Conservation (phyloP, 1,140 invertebrate species). For the Armadillidium nasatum region DNA sequence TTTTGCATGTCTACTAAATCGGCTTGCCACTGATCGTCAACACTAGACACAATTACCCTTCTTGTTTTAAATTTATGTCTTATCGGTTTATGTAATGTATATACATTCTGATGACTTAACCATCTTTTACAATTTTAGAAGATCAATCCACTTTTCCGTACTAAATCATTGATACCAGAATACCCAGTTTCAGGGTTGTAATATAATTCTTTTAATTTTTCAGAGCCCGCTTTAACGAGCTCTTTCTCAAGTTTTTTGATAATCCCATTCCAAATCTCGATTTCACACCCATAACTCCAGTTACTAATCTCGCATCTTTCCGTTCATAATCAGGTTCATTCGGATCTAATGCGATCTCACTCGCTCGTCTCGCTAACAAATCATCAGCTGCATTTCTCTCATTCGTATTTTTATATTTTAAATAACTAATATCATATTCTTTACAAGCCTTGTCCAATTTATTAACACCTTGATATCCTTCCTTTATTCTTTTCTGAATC, state of each 20-base stretch:
- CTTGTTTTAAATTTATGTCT: too few species aligned
- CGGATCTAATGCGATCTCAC: conserved; percentile 4
- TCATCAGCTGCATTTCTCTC: conserved; percentile 10
- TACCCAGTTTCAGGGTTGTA: too few species aligned
- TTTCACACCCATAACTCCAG: not conserved
- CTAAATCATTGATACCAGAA: too few species aligned
- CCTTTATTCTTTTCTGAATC: not conserved
- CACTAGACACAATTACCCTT: too few species aligned
- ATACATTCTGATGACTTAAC: too few species aligned
- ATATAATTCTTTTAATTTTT: too few species aligned
- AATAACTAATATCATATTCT: not conserved
- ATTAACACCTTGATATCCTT: conserved; percentile 20
- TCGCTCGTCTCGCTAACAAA: not conserved
- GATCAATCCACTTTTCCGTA: too few species aligned
- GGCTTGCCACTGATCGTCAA: conserved; percentile 48
- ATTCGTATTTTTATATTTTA: not conserved
- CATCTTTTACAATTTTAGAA: too few species aligned
- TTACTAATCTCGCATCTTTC: not conserved
- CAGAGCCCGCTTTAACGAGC: too few species aligned
- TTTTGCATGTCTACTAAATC: conserved; percentile 48
- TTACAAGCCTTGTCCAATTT: not conserved
- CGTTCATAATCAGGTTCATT: conserved; percentile 2
- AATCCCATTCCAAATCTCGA: conserved; percentile 13
- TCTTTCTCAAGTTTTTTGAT: too few species aligned
- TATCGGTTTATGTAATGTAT: too few species aligned